These are phyloP conservation scores for Coryphaenoides rupestris DNA, from an alignment of 2,113 vertebrate species.

Conservation along the genomic window DNA sequence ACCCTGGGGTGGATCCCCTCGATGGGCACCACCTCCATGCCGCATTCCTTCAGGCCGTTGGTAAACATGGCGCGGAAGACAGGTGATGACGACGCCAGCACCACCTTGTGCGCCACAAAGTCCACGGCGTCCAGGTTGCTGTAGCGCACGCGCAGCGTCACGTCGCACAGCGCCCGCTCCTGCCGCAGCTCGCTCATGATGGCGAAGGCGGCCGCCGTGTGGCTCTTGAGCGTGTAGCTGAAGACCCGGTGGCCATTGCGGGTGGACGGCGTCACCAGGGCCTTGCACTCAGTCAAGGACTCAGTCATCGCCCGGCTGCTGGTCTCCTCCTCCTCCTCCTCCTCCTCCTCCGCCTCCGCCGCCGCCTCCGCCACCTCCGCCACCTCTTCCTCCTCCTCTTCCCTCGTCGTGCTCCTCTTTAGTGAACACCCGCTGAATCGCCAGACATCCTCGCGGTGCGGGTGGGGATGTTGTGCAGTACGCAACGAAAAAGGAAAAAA, in stretches of 20 bases:
- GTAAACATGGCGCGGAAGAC: constrained; percentile 97
- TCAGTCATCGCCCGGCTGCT: constrained; percentile 70
- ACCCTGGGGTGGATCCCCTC: constrained; percentile 86
- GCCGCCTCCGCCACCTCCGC: constrained; percentile 17
- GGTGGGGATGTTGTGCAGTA: constrained; percentile 31
- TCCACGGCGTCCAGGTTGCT: constrained; percentile 74
- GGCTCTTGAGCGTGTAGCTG: constrained; percentile 88
- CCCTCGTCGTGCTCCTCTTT: constrained; percentile 41
- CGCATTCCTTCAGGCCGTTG: constrained; percentile 84
- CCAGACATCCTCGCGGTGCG: constrained; percentile 60
- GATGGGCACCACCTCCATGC: constrained; percentile 88
- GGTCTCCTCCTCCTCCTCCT: constrained; percentile 36
- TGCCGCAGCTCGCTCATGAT: constrained; percentile 93
- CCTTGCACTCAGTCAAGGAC: constrained; percentile 83
- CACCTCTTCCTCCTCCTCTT: constrained; percentile 45
- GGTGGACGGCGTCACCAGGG: constrained; percentile 89
- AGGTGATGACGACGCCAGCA: constrained; percentile 87
- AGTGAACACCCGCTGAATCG: constrained; percentile 35
- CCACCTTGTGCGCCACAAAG: constrained; percentile 89
- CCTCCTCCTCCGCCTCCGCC: constrained; percentile 28
- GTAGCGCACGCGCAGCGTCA: constrained; percentile 86
- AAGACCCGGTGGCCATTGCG: constrained; percentile 83
- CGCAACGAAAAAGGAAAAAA: not conserved
- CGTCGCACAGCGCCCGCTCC: constrained; percentile 86
- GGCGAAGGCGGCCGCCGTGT: constrained; percentile 84